These are phyloP conservation scores for Meteorus cinctellus DNA, from an alignment of 2,888 invertebrate species.

Conservation along the genomic window DNA sequence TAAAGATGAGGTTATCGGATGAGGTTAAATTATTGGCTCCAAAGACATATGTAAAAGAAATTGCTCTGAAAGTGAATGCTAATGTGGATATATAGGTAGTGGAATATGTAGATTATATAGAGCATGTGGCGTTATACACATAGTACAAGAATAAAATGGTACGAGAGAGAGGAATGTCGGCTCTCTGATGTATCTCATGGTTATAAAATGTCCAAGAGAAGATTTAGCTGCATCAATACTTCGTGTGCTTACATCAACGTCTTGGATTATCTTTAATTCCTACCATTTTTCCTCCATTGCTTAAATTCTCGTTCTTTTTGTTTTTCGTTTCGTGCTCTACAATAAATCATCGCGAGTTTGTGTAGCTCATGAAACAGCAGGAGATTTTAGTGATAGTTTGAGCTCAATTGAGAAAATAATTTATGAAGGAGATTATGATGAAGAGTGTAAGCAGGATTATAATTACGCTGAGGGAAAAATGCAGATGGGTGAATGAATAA, in stretches of 20 bases:
- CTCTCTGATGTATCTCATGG: neutral
- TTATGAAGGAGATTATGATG: too few species aligned
- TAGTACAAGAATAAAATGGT: neutral
- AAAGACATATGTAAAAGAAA: neutral
- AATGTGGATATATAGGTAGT: neutral
- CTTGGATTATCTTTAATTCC: constrained; percentile 8
- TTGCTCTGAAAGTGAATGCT: constrained; percentile 8
- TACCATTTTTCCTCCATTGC: neutral
- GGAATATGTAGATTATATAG: neutral
- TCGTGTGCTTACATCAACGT: constrained; percentile 2
- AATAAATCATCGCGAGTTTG: neutral
- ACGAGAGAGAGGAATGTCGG: neutral
- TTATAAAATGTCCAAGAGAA: neutral
- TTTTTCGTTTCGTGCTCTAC: neutral
- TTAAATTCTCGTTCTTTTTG: neutral
- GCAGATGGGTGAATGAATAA: too few species aligned
- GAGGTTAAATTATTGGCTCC: neutral
- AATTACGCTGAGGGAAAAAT: too few species aligned
- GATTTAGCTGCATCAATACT: neutral
- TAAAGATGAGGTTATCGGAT: neutral
- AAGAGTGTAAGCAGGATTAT: too few species aligned
- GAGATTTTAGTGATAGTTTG: too few species aligned
- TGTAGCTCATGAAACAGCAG: too few species aligned
- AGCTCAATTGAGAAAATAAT: too few species aligned
- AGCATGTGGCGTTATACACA: neutral